Base-by-base conservation (phyloP, 2,797 vertebrate species). In the Paramormyrops hopkinsi region DNA sequence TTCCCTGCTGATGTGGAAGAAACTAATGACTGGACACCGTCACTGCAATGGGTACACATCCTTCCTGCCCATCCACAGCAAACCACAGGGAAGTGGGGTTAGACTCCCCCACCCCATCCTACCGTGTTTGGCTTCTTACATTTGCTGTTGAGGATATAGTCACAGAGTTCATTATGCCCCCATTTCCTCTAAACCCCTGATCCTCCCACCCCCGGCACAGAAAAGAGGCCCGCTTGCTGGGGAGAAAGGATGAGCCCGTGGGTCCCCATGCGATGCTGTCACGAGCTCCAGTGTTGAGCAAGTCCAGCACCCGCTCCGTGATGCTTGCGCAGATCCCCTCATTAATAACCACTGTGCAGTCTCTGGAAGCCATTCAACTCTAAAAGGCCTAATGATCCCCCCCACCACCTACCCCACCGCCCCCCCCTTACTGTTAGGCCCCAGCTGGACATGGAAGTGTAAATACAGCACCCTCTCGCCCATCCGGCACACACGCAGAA, bases 301-400 rank as follows among this genome's bases (percentile, higher is more conserved):
- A 89, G 22, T 89, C 88, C 88, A 89, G 88, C 88, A 65, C 88
- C 82, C 51, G 37, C 46, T n/a, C 88, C 19, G 9, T 65, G 88
- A 89, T 89, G 56, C 88, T 65, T 22, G 44, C 19, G 4, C 54
- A 86, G 82, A 85, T 29, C 53, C 88, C 56, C 41, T 88, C 88
- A 89, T 89, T 89, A 89, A 89, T 89, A 89, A 89, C n/a, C 87
- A n/a, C 76, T 56, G 46, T 54, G 76, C 82, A 85, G 53, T 44
- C 82, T 44, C 56, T 89, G 88, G 88, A 89, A 85, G 41, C 88
- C 54, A 9, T 89, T 89, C 88, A 89, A 89, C 88, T 84, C 76
- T 89, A 89, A 89, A 89, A 89, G 83, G 76, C 88, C 88, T 89
- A 89, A 89, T 89, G 73, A 88, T 44, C 46, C 62, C 59, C 88